A percentile compares a stretch with the other conserved stretches of the same genome.
phyloP scores from a whole-genome alignment of 2,888 invertebrate genomes.

The Amblyteles armatorius region DNA sequence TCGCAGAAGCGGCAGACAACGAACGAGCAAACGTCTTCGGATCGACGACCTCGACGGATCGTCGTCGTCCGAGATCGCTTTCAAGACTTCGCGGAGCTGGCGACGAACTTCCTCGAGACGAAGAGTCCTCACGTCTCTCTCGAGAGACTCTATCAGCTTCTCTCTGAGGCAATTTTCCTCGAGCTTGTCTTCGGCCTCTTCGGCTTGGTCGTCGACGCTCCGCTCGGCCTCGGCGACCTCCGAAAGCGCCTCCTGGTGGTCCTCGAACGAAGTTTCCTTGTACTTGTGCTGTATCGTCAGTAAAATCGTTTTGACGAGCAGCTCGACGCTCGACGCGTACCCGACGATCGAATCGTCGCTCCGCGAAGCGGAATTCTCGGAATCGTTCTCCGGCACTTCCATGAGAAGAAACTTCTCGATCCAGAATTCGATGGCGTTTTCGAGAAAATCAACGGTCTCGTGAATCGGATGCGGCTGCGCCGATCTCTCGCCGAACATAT shows the following conservation, averaged over 20 bases:
- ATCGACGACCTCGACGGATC: conserved; percentile 41
- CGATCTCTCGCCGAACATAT: conserved; percentile 67
- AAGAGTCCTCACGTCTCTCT: conserved; percentile 87
- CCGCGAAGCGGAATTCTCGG: conserved; percentile 14
- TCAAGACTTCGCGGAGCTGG: conserved; percentile 78
- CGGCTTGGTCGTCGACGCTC: conserved; percentile 81
- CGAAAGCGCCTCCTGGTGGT: conserved; percentile 83
- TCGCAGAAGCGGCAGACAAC: conserved; percentile 89
- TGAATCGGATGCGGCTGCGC: conserved; percentile 78
- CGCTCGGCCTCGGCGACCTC: conserved; percentile 72
- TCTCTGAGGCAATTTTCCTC: conserved; percentile 89
- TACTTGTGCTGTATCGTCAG: conserved; percentile 87
- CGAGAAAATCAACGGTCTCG: conserved; percentile 73
- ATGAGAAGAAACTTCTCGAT: conserved; percentile 75
- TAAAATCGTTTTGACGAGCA: conserved; percentile 86
- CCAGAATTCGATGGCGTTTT: conserved; percentile 67
- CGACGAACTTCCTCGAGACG: conserved; percentile 85
- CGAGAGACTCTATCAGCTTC: conserved; percentile 88
- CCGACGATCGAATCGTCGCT: conserved; percentile 77
- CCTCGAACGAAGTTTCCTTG: conserved; percentile 83
- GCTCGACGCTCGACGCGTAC: conserved; percentile 81
- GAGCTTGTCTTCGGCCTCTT: conserved; percentile 86
- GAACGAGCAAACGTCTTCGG: conserved; percentile 81
- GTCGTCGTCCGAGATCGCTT: conserved; percentile 68
- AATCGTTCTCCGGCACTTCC: conserved; percentile 74